A percentile compares a stretch with the other conserved stretches of the same genome.
These are phyloP conservation scores for Tachina grossa DNA, from an alignment of 2,888 invertebrate genomes.

Conservation along the genomic window DNA sequence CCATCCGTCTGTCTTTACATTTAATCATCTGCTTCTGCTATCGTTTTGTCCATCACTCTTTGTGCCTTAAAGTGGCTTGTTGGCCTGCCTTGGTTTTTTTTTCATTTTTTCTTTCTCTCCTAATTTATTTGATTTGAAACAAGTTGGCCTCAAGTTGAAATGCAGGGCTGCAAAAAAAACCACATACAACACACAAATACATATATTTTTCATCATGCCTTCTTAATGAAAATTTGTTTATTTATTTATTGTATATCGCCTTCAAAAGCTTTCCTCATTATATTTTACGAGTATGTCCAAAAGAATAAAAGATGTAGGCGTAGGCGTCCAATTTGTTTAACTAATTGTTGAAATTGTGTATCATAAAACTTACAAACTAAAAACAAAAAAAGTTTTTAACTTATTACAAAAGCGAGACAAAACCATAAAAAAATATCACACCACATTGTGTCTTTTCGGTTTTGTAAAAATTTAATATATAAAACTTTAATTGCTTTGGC, in stretches of 20 bases:
- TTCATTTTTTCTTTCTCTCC: not conserved
- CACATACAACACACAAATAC: no score
- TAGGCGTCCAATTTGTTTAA: constrained; percentile 69
- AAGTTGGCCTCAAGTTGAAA: constrained; percentile 6
- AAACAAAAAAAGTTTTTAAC: not conserved
- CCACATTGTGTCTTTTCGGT: constrained; percentile 13
- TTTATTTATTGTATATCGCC: not conserved
- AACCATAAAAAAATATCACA: constrained; percentile 17
- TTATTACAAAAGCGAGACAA: constrained; percentile 1
- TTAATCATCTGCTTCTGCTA: constrained; percentile 18
- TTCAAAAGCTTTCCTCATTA: constrained; percentile 4
- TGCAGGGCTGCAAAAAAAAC: constrained; percentile 25
- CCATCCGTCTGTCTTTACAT: not conserved
- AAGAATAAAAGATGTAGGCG: constrained; percentile 53
- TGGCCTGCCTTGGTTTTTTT: not conserved
- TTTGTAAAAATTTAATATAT: constrained; percentile 33
- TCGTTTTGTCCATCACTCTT: constrained; percentile 39
- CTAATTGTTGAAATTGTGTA: constrained; percentile 68
- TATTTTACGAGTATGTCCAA: constrained; percentile 1
- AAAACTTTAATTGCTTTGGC: constrained; percentile 63
- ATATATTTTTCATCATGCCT: constrained; percentile 15
- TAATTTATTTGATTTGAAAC: constrained; percentile 23
- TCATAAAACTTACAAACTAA: constrained; percentile 52
- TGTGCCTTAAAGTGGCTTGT: constrained; percentile 6
- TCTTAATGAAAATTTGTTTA: constrained; percentile 45